Conservation (phyloP, 2,797 vertebrate genomes). For the Morus bassanus region DNA sequence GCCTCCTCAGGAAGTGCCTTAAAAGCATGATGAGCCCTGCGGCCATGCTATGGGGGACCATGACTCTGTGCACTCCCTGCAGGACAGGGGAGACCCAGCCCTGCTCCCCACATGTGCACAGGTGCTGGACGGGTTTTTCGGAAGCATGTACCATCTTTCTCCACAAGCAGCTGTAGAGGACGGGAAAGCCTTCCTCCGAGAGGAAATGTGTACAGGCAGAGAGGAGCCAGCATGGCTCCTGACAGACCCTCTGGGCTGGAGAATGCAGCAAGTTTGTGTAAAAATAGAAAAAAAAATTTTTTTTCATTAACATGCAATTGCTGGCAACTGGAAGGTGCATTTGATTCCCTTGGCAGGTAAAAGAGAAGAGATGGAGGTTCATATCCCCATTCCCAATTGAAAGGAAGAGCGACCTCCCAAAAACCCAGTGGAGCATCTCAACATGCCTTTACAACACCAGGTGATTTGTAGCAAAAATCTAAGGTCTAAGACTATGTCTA, state of each 20-base stretch:
- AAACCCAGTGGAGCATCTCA: background rate
- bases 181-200: background rate
- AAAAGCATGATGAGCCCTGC: background rate
- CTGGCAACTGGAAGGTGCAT: background rate
- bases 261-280: background rate
- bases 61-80: rapidly evolving
- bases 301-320: background rate
- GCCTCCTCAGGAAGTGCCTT: background rate
- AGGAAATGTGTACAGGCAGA: rapidly evolving
- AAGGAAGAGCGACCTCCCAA: background rate
- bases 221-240: background rate
- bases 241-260: background rate
- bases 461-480: background rate
- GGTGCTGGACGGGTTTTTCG: background rate
- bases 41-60: rapidly evolving
- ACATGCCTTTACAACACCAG: background rate
- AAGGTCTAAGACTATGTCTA: background rate
- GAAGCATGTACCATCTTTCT: rapidly evolving
- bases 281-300: background rate
- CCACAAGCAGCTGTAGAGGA: background rate
- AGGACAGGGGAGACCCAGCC: background rate
- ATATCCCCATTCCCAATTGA: rapidly evolving
- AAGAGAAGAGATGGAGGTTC: background rate
- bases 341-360: background rate
- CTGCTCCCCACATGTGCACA: rapidly evolving